These are phyloP conservation scores for Maniola jurtina DNA, from an alignment of 1,140 invertebrate genomes.

Conservation along the genomic window DNA sequence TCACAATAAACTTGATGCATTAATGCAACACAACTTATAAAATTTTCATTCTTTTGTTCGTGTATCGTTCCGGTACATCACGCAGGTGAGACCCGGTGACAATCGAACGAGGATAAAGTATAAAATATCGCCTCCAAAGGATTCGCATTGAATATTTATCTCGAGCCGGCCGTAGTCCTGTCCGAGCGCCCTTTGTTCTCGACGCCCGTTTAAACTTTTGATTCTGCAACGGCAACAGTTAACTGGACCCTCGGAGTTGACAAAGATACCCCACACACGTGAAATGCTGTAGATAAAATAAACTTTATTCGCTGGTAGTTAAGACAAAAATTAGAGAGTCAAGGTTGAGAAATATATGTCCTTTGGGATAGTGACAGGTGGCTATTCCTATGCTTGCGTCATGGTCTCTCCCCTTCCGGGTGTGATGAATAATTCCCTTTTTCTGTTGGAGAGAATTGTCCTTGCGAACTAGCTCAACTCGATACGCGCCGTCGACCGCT, in stretches of 20 bases:
- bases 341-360: constrained; percentile 35
- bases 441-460: constrained; percentile 73
- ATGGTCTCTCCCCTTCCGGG: constrained; percentile 77
- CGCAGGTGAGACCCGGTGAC: constrained; percentile 68
- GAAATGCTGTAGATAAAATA: constrained; percentile 17
- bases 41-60: constrained; percentile 32
- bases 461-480: constrained; percentile 70
- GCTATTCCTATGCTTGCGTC: constrained; percentile 75
- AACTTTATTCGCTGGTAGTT: constrained; percentile 32
- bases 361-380: constrained; percentile 48
- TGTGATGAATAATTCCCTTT: constrained; percentile 78
- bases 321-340: constrained; percentile 24
- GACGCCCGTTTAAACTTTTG: constrained; percentile 77
- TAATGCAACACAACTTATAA: constrained; percentile 28
- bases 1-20: not conserved
- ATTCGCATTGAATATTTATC: constrained; percentile 78
- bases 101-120: constrained; percentile 64
- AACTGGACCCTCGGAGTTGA: constrained; percentile 71
- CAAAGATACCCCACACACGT: constrained; percentile 42
- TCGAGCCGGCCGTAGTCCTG: constrained; percentile 58
- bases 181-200: constrained; percentile 74
- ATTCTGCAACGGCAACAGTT: constrained; percentile 76
- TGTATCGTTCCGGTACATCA: constrained; percentile 50
- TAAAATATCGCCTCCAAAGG: constrained; percentile 76
- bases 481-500: constrained; percentile 69